phyloP scores from a whole-genome alignment of 2,888 invertebrate species.

The Eugnorisma glareosa region DNA sequence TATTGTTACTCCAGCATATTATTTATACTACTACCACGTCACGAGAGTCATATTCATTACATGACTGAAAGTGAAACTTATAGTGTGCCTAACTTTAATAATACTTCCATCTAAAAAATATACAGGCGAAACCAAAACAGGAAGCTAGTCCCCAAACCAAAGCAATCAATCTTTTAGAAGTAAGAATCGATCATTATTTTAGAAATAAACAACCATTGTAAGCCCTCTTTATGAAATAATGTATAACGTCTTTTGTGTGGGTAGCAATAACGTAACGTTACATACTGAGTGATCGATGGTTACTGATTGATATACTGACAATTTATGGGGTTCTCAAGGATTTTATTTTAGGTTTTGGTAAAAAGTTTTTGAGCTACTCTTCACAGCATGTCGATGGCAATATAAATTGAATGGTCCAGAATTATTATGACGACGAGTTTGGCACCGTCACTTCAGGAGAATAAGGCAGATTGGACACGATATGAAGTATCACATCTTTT shows the following conservation, averaged over 20 bases:
- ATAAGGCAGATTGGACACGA: not conserved
- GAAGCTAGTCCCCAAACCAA: constrained; percentile 23
- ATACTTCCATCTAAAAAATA: not conserved
- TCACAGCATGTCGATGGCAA: not conserved
- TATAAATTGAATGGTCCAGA: not conserved
- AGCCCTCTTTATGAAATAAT: constrained; percentile 53
- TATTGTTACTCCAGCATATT: not conserved
- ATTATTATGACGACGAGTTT: not conserved
- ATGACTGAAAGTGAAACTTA: not conserved
- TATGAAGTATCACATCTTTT: not conserved
- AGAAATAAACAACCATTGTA: constrained; percentile 45
- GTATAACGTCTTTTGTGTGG: constrained; percentile 50
- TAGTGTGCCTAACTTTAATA: not conserved
- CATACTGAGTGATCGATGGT: constrained; percentile 54
- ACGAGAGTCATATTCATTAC: not conserved
- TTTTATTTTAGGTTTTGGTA: not conserved
- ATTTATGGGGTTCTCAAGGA: constrained; percentile 19
- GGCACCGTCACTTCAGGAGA: not conserved
- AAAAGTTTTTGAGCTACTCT: not conserved
- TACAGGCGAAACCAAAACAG: not conserved
- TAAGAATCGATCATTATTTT: constrained; percentile 65
- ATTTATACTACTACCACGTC: not conserved
- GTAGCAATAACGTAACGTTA: constrained; percentile 22
- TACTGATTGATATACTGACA: constrained; percentile 35
- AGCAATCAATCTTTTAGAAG: constrained; percentile 55